These are phyloP conservation scores for Chaetodon trifasciatus DNA, from an alignment of 2,797 vertebrate species.

Conservation along the genomic window DNA sequence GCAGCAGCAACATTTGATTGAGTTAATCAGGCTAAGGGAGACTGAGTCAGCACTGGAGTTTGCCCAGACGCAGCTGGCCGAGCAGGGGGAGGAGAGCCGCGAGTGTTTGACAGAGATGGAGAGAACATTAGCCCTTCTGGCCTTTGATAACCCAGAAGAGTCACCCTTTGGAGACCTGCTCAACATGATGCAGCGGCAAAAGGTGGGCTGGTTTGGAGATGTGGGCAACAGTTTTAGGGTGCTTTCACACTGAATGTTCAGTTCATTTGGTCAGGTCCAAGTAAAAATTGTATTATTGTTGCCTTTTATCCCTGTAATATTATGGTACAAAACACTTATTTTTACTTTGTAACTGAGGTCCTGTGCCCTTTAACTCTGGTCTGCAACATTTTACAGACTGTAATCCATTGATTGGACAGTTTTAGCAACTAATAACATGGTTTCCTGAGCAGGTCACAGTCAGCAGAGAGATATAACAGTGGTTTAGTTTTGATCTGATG, in stretches of 20 bases:
- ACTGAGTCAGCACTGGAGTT: slow-evolving; percentile 98
- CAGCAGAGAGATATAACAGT: not conserved
- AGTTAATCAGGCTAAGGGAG: slow-evolving; percentile 96
- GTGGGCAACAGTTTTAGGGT: not conserved
- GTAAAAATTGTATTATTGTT: not conserved
- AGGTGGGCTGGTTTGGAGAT: slow-evolving; percentile 80
- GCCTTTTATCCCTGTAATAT: not conserved
- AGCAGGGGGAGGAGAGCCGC: slow-evolving; percentile 97
- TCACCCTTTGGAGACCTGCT: slow-evolving; percentile 97
- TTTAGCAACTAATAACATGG: too few species aligned
- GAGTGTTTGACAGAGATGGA: slow-evolving; percentile 99
- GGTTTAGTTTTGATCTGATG: not conserved
- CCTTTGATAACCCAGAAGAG: slow-evolving; percentile 97
- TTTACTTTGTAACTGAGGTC: not conserved
- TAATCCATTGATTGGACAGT: too few species aligned
- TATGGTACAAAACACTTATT: not conserved
- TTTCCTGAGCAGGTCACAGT: not conserved
- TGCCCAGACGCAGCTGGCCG: slow-evolving; percentile 96
- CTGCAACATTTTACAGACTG: too few species aligned
- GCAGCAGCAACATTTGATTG: slow-evolving; percentile 98
- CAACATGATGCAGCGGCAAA: slow-evolving; percentile 98
- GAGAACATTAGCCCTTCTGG: slow-evolving; percentile 94
- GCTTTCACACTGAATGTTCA: not conserved
- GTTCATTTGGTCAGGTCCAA: not conserved
- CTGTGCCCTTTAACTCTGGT: not conserved